Evolutionary conservation across 64 coral and sea anemone species (phyloP).

Genomic region (Actinia tenebrosa): DNA sequence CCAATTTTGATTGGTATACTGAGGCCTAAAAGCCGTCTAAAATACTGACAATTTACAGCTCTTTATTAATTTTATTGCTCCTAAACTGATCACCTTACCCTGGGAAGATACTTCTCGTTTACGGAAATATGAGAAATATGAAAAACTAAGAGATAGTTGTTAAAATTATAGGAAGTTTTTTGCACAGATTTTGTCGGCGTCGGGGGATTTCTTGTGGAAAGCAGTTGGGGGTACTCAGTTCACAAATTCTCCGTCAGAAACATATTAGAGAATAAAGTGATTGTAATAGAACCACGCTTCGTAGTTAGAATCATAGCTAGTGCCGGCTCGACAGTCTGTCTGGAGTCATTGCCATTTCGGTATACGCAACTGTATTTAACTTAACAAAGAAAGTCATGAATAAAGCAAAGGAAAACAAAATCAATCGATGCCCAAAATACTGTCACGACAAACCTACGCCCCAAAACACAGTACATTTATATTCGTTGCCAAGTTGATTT

Average conservation of each 20-base stretch:
- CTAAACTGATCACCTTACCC: background rate
- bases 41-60: slow-evolving; percentile 3
- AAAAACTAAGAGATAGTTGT: background rate
- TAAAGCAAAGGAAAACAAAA: background rate
- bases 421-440: background rate
- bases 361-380: background rate
- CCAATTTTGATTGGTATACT: background rate
- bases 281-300: background rate
- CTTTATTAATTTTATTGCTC: slow-evolving; percentile 11
- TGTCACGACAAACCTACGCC: background rate
- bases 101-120: background rate
- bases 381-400: background rate
- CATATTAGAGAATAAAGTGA: background rate
- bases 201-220: background rate
- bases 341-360: background rate
- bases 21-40: background rate
- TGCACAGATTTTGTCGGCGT: background rate
- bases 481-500: background rate
- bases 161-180: background rate
- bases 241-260: too few relatives aligned
- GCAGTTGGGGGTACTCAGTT: background rate
- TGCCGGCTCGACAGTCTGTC: background rate
- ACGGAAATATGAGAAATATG: background rate
- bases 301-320: background rate
- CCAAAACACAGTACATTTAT: background rate